Conservation (phyloP, 2,888 invertebrate species). For the Tanytarsus gracilentus region DNA sequence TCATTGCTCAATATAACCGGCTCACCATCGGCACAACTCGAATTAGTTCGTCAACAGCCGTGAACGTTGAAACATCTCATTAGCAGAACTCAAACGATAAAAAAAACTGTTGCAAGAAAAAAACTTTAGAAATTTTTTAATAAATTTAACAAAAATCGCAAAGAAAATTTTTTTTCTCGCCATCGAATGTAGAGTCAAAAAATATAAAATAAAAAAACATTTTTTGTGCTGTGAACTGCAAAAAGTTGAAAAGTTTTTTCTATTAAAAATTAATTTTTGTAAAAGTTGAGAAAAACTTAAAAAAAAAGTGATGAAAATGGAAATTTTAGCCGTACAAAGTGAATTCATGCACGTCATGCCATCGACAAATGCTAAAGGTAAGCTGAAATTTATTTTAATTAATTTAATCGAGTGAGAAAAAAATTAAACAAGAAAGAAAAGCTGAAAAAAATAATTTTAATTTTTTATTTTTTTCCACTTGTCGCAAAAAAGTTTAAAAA, state of each 20-base stretch:
- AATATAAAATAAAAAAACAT: not conserved
- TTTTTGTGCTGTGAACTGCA: not conserved
- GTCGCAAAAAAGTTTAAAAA: too few species aligned
- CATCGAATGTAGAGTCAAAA: not conserved
- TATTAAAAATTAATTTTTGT: not conserved
- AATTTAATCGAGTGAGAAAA: conserved; percentile 6
- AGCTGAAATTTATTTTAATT: conserved; percentile 36
- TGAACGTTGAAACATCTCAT: not conserved
- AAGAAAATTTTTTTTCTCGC: not conserved
- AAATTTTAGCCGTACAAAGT: conserved; percentile 69
- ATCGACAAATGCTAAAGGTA: conserved; percentile 58
- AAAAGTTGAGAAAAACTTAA: not conserved
- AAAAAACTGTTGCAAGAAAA: not conserved
- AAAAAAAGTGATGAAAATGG: conserved; percentile 53
- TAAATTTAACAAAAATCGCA: not conserved
- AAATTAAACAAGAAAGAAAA: too few species aligned
- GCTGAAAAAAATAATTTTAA: conserved; percentile 4
- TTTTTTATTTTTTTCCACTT: too few species aligned
- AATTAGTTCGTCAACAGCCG: conserved; percentile 8
- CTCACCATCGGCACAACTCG: not conserved
- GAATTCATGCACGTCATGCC: conserved; percentile 56
- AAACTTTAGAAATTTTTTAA: not conserved
- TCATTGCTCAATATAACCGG: conserved; percentile 4
- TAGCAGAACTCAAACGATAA: not conserved
- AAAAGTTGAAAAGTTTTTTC: not conserved